A percentile compares a stretch with the other conserved stretches of the same genome.
phyloP scores from a whole-genome alignment of 1,140 invertebrate species.

The Bombyx mandarina region DNA sequence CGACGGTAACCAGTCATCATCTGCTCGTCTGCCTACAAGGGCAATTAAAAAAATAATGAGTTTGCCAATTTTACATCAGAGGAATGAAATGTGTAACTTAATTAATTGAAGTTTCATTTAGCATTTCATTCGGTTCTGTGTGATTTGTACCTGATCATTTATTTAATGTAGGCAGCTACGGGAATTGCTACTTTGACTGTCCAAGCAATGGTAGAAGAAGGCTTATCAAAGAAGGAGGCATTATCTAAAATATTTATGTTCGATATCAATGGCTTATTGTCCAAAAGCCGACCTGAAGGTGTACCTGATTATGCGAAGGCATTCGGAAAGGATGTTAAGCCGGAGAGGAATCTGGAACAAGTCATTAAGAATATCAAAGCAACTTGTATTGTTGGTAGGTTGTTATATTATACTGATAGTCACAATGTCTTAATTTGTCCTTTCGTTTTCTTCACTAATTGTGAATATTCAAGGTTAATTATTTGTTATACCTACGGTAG shows the following conservation, averaged over 20 bases:
- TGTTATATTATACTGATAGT: neutral
- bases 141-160: too few relatives aligned
- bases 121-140: too few relatives aligned
- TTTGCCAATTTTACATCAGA: too few relatives aligned
- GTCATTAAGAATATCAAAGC: conserved; percentile 86
- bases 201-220: conserved; percentile 87
- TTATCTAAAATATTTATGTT: conserved; percentile 86
- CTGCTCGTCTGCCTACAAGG: too few relatives aligned
- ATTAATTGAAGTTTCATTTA: too few relatives aligned
- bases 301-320: conserved; percentile 81
- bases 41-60: too few relatives aligned
- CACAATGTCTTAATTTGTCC: too few relatives aligned
- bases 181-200: conserved; percentile 88
- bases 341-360: conserved; percentile 80
- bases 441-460: too few relatives aligned
- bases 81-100: too few relatives aligned
- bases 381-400: conserved; percentile 82
- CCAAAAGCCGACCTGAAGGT: conserved; percentile 78
- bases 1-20: too few relatives aligned
- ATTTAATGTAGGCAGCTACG: conserved; percentile 77
- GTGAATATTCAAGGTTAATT: too few relatives aligned
- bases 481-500: too few relatives aligned
- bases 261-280: conserved; percentile 85
- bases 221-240: conserved; percentile 80
- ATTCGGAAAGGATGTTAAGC: conserved; percentile 85